Base-by-base conservation (phyloP, 2,113 vertebrate species). In the Nycticorax nycticorax region DNA sequence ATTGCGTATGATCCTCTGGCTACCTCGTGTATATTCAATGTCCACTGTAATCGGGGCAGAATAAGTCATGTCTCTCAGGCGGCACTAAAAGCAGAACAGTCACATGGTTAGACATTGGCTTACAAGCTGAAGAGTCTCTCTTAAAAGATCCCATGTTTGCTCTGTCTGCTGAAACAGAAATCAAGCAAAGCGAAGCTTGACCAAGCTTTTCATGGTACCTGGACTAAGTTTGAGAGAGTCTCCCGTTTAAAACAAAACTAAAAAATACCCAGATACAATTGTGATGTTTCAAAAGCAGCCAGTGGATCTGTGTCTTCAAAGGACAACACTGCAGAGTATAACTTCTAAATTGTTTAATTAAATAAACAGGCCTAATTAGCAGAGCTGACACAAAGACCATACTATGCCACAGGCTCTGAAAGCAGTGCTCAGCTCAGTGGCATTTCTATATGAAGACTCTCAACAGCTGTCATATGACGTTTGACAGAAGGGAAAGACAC, bases 1-100 rank as follows among this genome's bases (percentile, higher is more conserved):
- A 37, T 99, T 99, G 35, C 99, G 99, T 95, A 99, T 99, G 96
- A 99, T 99, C 96, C 99, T 99, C 98, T 99, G 99, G 96, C 99
- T 99, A 81, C 99, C 99, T 13, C 99, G 97, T 4, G 99, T 99
- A 55, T 99, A 99, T 30, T 99, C 99, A 1, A 99, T 99, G 48
- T 99, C 99, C 97, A 99, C 99, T 0, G 99, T 99, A 77, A 99
- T 99, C 0, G 99, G 99, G 2, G 99, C 99, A 0, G 99, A 99
- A 60, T 99, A 99, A 0, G 99, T 99, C 99, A 99, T 99, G 97
- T 99, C 99, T 90, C 99, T 98, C 93, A 99, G 96, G 67, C 99
- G 99, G 97, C 99, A 99, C 99, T 99, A 87, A 35, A 50, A 94
- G 77, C 15, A 89, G 50, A 97, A 94, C 55, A 91, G 37, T 12